These are phyloP conservation scores for Lepetodrilus schrolli DNA, from an alignment of 2,888 invertebrate genomes.

Conservation along the genomic window DNA sequence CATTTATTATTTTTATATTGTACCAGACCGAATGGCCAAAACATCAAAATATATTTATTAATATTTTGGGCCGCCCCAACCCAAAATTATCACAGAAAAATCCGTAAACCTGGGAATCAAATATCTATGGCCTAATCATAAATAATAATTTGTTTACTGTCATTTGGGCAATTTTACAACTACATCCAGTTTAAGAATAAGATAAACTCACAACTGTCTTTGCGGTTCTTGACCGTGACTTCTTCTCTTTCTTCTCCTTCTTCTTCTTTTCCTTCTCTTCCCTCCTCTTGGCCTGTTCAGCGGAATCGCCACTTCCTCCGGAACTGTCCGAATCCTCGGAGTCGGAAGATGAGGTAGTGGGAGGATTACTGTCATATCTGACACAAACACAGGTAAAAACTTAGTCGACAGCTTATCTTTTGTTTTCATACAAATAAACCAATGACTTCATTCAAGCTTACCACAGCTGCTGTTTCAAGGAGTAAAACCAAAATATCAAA, in stretches of 20 bases:
- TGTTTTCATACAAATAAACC: not conserved
- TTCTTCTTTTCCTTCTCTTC: slow-evolving; percentile 52
- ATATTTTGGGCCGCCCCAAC: too few species aligned
- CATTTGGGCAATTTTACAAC: too few species aligned
- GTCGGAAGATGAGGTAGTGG: slow-evolving; percentile 66
- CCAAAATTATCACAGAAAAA: too few species aligned
- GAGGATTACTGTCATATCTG: slow-evolving; percentile 83
- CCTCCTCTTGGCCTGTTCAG: slow-evolving; percentile 76
- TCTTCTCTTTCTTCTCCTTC: slow-evolving; percentile 64
- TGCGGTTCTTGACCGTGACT: slow-evolving; percentile 78
- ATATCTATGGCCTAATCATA: too few species aligned
- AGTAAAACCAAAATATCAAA: too few species aligned
- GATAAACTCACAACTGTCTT: slow-evolving; percentile 82
- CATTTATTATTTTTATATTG: too few species aligned
- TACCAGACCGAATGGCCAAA: too few species aligned
- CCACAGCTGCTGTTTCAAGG: too few species aligned
- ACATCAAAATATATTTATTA: too few species aligned
- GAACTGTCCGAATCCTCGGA: slow-evolving; percentile 70
- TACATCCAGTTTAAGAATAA: not conserved
- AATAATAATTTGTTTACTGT: too few species aligned
- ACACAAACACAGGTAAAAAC: slow-evolving; percentile 37
- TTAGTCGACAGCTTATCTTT: not conserved
- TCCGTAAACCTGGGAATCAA: too few species aligned
- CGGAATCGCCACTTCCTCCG: slow-evolving; percentile 29
- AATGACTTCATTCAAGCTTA: too few species aligned